phyloP scores from a whole-genome alignment of 2,797 vertebrate species.

The Ctenosaura bakeri region DNA sequence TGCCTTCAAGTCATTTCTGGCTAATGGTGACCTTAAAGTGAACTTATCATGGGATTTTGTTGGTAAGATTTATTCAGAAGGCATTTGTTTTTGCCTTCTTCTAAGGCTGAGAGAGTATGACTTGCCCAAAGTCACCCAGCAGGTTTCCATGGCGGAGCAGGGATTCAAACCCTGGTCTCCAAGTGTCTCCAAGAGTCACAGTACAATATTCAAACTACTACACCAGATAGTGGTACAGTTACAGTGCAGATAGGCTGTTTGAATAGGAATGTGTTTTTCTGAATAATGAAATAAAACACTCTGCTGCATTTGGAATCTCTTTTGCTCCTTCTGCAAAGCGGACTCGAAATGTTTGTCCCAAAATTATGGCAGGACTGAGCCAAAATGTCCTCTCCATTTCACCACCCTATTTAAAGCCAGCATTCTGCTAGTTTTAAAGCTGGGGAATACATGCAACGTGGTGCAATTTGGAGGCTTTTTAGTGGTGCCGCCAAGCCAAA shows the following conservation, averaged over 20 bases:
- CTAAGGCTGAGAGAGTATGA: too few relatives aligned
- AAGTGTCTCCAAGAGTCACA: too few relatives aligned
- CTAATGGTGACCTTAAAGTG: too few relatives aligned
- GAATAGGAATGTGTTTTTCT: neutral
- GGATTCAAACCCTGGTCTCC: too few relatives aligned
- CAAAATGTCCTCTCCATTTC: neutral
- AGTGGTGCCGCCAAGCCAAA: neutral
- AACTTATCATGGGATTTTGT: too few relatives aligned
- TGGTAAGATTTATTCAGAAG: too few relatives aligned
- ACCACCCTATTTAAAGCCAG: neutral
- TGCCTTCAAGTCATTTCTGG: too few relatives aligned
- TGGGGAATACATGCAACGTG: neutral
- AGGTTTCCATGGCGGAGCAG: too few relatives aligned
- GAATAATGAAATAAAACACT: neutral
- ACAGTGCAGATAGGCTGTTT: neutral
- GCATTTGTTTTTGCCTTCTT: too few relatives aligned
- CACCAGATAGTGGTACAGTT: too few relatives aligned
- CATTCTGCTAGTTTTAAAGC: neutral
- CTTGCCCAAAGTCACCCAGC: too few relatives aligned
- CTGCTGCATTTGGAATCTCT: neutral
- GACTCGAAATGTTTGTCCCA: neutral
- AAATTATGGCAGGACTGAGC: neutral
- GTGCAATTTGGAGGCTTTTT: neutral
- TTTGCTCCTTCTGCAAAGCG: neutral
- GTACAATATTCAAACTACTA: too few relatives aligned